A percentile compares a stretch with the other conserved stretches of the same genome.
Evolutionary conservation across 2,113 vertebrate species (phyloP).

Genomic region (Hippopotamus amphibius): DNA sequence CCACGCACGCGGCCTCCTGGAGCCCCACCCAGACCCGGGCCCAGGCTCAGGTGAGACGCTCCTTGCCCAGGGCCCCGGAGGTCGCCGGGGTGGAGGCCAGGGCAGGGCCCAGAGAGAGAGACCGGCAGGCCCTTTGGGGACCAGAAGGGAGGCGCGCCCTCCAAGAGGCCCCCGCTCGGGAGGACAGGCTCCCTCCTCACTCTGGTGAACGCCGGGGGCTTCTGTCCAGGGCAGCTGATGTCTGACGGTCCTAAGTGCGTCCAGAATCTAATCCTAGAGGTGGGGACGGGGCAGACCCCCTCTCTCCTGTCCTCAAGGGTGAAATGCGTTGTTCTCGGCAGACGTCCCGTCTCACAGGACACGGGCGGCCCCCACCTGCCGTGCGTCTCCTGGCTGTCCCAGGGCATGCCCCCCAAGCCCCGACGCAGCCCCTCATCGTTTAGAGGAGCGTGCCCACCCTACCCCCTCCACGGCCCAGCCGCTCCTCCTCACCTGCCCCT

Average conservation of each 20-base stretch:
- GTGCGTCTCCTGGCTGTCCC: background rate
- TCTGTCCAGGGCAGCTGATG: background rate
- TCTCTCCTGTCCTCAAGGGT: background rate
- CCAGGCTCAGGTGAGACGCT: background rate
- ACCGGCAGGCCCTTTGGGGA: background rate
- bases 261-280: background rate
- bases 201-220: background rate
- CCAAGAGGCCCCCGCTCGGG: background rate
- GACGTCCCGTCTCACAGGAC: fast-evolving
- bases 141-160: background rate
- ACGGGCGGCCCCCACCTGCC: too few relatives aligned
- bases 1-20: background rate
- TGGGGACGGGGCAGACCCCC: background rate
- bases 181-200: background rate
- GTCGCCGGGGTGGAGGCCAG: background rate
- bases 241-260: background rate
- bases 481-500: background rate
- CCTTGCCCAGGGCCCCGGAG: background rate
- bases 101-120: background rate
- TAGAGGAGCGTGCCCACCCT: background rate
- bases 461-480: background rate
- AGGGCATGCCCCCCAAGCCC: background rate
- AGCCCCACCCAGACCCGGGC: background rate
- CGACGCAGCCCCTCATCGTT: fast-evolving
- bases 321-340: background rate